These are phyloP conservation scores for Ceuthmochares aereus DNA, from an alignment of 2,113 vertebrate genomes.

Conservation along the genomic window DNA sequence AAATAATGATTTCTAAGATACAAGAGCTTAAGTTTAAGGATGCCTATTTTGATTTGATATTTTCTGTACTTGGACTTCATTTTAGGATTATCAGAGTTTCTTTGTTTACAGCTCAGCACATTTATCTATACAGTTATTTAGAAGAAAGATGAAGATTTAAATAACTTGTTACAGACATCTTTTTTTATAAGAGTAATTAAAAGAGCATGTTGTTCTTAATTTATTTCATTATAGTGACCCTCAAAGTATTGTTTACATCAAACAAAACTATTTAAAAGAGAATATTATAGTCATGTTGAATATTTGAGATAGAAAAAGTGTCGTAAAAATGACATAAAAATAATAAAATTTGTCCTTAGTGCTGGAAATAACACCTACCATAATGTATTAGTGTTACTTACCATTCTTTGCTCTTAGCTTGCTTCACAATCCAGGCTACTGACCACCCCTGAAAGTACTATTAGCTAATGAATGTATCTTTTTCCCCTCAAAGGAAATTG, in stretches of 20 bases:
- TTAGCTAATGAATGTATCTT: neutral
- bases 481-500: neutral
- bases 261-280: slow-evolving; percentile 2
- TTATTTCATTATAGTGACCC: neutral
- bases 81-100: neutral
- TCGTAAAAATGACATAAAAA: neutral
- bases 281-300: neutral
- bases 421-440: neutral
- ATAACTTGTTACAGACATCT: neutral
- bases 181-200: neutral
- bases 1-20: neutral
- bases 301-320: neutral
- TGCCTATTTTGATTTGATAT: neutral
- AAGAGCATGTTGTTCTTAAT: neutral
- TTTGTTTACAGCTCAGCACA: neutral
- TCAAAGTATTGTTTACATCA: neutral
- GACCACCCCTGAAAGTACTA: neutral
- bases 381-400: neutral
- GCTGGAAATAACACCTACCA: neutral
- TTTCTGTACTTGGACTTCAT: neutral
- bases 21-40: neutral
- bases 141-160: neutral
- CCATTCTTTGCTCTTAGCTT: neutral
- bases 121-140: neutral
- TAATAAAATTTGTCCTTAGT: neutral